Conservation (phyloP, 92 coral and sea anemone species). For the Anthopleura xanthogrammica region DNA sequence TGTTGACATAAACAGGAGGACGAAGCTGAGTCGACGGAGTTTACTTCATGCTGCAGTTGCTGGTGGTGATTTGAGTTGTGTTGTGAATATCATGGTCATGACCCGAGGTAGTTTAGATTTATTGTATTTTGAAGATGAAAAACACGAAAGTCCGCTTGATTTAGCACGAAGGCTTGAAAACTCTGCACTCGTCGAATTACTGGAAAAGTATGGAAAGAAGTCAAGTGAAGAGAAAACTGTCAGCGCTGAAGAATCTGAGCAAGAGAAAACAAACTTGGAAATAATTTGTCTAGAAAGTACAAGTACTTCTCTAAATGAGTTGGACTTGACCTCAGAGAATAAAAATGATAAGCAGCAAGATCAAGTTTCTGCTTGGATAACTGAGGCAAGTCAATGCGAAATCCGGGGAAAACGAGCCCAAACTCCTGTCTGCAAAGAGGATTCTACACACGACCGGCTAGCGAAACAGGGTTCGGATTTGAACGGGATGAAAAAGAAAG, state of each 20-base stretch:
- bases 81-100: slow-evolving; percentile 28
- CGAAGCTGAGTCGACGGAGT: slow-evolving; percentile 28
- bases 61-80: slow-evolving; percentile 49
- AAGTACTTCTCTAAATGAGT: background rate
- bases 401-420: background rate
- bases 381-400: background rate
- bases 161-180: slow-evolving; percentile 16
- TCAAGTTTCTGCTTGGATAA: slow-evolving; percentile 6
- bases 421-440: background rate
- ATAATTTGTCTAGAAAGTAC: background rate
- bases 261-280: background rate
- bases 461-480: background rate
- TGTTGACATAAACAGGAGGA: slow-evolving; percentile 8
- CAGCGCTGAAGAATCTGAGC: background rate
- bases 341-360: background rate
- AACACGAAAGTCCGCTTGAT: slow-evolving; percentile 30
- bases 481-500: background rate
- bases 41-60: slow-evolving; percentile 49
- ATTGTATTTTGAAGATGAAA: slow-evolving; percentile 28
- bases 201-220: slow-evolving; percentile 31
- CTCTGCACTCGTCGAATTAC: slow-evolving; percentile 16
- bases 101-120: slow-evolving; percentile 14
- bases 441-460: background rate
- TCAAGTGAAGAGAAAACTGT: slow-evolving; percentile 4
- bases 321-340: background rate